phyloP scores from a whole-genome alignment of 2,113 vertebrate species.

The Trogon surrucura region DNA sequence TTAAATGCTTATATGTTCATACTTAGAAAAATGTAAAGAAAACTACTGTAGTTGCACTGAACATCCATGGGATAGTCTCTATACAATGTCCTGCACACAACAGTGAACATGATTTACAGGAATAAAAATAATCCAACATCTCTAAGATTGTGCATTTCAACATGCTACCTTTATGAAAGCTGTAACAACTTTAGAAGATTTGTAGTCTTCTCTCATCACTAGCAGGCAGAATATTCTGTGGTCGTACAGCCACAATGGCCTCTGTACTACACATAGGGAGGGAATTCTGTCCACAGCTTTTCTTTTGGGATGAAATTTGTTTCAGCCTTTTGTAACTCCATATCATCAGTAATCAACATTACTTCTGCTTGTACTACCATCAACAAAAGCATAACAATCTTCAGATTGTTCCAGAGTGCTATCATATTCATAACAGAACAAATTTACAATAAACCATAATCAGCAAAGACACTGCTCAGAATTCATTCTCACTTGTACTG shows the following conservation, averaged over 20 bases:
- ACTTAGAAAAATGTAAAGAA: not conserved
- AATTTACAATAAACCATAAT: not conserved
- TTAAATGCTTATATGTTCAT: not conserved
- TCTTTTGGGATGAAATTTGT: not conserved
- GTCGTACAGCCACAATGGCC: not conserved
- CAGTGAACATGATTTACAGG: not conserved
- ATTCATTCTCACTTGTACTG: not conserved
- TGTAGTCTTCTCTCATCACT: not conserved
- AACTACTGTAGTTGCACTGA: not conserved
- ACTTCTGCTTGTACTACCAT: not conserved
- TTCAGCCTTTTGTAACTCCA: not conserved
- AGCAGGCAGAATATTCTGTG: not conserved
- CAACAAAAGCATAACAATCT: not conserved
- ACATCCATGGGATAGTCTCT: not conserved
- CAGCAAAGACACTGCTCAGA: not conserved
- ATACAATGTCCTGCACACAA: not conserved
- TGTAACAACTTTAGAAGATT: not conserved
- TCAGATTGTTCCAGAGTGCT: not conserved
- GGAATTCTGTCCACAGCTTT: not conserved
- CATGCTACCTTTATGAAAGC: not conserved
- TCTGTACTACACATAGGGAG: not conserved
- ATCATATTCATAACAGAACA: not conserved
- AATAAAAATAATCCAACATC: not conserved
- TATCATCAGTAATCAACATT: not conserved
- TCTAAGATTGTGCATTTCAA: not conserved